Conservation (phyloP, 23 tunicate species). For the Trididemnum miniatum region DNA sequence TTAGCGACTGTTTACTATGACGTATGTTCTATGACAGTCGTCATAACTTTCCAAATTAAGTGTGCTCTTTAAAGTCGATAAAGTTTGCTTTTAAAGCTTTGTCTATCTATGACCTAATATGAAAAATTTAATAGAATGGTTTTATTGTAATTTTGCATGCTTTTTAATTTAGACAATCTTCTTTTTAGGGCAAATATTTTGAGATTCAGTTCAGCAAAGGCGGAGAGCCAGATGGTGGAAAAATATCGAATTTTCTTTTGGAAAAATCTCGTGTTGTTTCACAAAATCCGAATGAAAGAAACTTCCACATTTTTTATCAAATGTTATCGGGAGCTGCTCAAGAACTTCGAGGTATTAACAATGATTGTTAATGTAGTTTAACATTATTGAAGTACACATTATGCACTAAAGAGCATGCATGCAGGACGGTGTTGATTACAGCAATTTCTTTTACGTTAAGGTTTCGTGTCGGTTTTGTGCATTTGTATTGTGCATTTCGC, state of each 20-base stretch:
- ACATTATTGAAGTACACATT: too few relatives aligned
- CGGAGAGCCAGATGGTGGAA: slow-evolving; percentile 98
- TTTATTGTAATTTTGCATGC: too few relatives aligned
- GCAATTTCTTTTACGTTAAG: too few relatives aligned
- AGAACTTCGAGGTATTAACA: slow-evolving; percentile 74
- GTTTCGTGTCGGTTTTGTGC: too few relatives aligned
- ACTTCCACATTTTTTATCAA: slow-evolving; percentile 98
- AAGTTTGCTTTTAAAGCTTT: too few relatives aligned
- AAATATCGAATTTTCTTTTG: slow-evolving; percentile 88
- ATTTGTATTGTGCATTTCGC: too few relatives aligned
- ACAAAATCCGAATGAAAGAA: slow-evolving; percentile 86
- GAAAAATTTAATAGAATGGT: neutral
- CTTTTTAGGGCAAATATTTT: slow-evolving; percentile 89
- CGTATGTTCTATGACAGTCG: neutral
- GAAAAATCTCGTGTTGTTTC: slow-evolving; percentile 94
- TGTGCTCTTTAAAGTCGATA: neutral
- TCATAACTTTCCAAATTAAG: neutral
- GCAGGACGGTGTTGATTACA: too few relatives aligned
- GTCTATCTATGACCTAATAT: neutral
- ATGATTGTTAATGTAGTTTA: too few relatives aligned
- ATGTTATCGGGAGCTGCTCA: slow-evolving; percentile 64
- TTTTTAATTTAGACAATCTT: too few relatives aligned
- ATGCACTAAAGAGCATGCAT: too few relatives aligned
- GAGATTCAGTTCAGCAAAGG: slow-evolving; percentile 97
- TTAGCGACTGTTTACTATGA: neutral